These are phyloP conservation scores for Streblospio benedicti DNA, from an alignment of 1,140 invertebrate genomes.

Conservation along the genomic window DNA sequence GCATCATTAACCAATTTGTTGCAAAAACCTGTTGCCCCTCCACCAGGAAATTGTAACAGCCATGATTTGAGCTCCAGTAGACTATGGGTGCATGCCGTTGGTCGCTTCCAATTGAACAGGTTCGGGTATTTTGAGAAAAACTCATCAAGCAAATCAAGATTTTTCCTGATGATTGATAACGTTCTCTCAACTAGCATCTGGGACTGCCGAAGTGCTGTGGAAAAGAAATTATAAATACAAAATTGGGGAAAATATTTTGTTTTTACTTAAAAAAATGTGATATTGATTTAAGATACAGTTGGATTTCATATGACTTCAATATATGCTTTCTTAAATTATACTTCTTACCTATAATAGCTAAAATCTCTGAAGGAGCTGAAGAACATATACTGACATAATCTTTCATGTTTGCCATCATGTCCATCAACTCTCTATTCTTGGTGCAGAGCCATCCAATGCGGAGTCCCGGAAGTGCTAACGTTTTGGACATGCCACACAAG, in stretches of 20 bases:
- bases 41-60: neutral
- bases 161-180: neutral
- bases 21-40: neutral
- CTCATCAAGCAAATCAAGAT: neutral
- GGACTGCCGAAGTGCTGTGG: too few species aligned
- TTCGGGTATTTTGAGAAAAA: neutral
- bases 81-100: neutral
- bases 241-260: too few species aligned
- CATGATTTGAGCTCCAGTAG: neutral
- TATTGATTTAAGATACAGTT: too few species aligned
- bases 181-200: neutral
- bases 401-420: neutral
- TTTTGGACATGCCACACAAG: neutral
- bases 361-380: neutral
- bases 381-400: conserved; percentile 1
- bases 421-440: neutral
- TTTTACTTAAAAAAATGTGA: neutral
- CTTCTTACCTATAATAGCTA: neutral
- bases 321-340: too few species aligned
- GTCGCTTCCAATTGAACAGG: neutral
- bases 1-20: neutral
- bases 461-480: neutral
- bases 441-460: neutral
- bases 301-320: too few species aligned
- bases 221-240: too few species aligned